Evolutionary conservation across 1,140 invertebrate genomes (phyloP), one percentile per base, ranked within the genome.

Genomic region (Apis cerana): DNA sequence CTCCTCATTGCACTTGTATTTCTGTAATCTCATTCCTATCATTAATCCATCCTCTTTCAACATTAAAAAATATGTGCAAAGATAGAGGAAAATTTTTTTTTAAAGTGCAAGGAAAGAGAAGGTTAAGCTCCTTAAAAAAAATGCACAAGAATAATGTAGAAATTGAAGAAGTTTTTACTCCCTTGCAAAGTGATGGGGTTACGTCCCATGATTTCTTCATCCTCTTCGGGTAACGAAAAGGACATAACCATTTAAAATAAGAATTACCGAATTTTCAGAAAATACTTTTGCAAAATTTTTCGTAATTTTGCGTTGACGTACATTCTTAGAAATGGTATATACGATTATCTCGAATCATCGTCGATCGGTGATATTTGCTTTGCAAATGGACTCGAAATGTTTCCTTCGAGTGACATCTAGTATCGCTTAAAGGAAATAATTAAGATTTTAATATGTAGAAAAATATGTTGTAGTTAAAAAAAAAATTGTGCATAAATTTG

Each of bases 231-330:
- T 59, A 43, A 61, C 11, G 64, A 72, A 54, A 54, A 56, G 59
- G 70, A 52, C 23, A 5, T 23, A 52, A 67, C 61, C 74, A 10
- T n/a, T 75, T 76, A 54, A 50, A 82, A 64, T 76, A 76, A 61
- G 59, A 58, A n/a, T 80, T 67, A 19, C 67, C 27, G 15, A 65
- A 64, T 48, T 23, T 58, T 75, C 61, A 11, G 21, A 69, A 23
- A 76, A 48, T 48, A 69, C 48, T 17, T 50, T 64, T 23, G 59
- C 50, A 48, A 80, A 48, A 62, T 54, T 10, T 56, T 65, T 77
- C 75, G 64, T 77, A 69, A 21, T 54, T 80, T 75, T 52, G 79
- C 79, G 79, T 80, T 75, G 79, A 75, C 79, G 79, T 80, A 80
- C 79, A 75, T 58, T 80, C 79, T 80, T 75, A 56, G 11, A 64